Evolutionary conservation across 2,113 vertebrate genomes (phyloP), one percentile per base, ranked within the genome.

Genomic region (Rynchops niger): DNA sequence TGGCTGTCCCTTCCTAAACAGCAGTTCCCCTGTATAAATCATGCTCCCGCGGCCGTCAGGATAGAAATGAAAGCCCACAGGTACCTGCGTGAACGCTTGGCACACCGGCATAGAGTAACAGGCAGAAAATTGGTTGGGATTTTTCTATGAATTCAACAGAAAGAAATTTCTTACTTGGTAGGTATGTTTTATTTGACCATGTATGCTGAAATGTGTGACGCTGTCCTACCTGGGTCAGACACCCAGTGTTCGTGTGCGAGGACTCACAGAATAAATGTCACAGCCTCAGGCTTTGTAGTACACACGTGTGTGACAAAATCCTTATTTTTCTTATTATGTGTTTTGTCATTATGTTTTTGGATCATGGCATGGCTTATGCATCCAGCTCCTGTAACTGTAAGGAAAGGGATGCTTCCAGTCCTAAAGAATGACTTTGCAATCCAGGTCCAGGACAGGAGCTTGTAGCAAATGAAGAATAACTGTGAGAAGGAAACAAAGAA

Each of bases 31-130:
- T 36, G 6, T 38, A n/a, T 27, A 56, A 82, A 52, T 76, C 40
- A n/a, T 0, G 5, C 23, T 81, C 30, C 47, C 4, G 15, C 0
- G 5, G 58, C 22, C 1, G 0, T 43, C 30, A 47, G 52, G 32
- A 20, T 88, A 27, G 49, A 43, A 67, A 58, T 22, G 34, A 67
- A 81, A 84, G 78, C 18, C 43, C 36, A n/a, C 19, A 47, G 25
- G 53, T 1, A 2, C 27, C 30, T 56, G 43, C 1, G 1, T 19
- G 81, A 76, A 22, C 45, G 14, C 13, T 56, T 71, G 23, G 14
- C 7, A 15, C 15, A 3, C 27, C 0, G 4, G 8, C 38, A 23
- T 7, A 43, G 38, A 36, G 32, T 66, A 59, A 59, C 26, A 67
- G 38, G 30, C 32, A 63, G 47, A 82, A 32, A 11, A 10, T 40